Evolutionary conservation across 2,797 vertebrate genomes (phyloP), one percentile per base, ranked within the genome.

Genomic region (Silurus lanzhouensis): DNA sequence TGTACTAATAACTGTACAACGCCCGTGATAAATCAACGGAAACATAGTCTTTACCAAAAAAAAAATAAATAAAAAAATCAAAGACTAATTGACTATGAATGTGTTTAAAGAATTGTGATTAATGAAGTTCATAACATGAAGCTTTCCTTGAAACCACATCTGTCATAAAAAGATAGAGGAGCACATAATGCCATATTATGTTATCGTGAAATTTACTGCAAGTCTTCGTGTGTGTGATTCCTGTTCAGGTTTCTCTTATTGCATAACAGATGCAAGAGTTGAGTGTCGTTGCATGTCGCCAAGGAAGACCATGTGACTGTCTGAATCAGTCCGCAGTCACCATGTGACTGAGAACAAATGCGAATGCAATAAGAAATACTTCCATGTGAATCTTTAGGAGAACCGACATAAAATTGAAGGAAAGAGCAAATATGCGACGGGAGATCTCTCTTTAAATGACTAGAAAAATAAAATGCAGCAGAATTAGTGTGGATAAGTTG

Each of bases 301-400:
- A 48, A 80, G 38, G 14, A 46, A 64, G 60, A 25, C 60, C 68
- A 82, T 58, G 82, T 70, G 85, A 72, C 80, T 68, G 27, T 63
- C 46, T 38, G 63, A 82, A 81, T 81, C 60, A 57, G 70, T 83
- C 82, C 74, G 31, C 85, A 90, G 86, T 85, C 74, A 71, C 84
- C 81, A 81, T 31, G 68, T 90, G 92, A 92, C 91, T 93, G 87
- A 88, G 90, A 92, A 91, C 90, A 87, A 90, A 91, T 90, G 80
- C 88, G 79, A 91, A 90, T 90, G 89, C 89, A 92, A 90, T 92
- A 92, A 90, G 89, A 87, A 71, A 90, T 88, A 88, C 90, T 91
- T 91, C 90, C 83, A 89, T 55, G 83, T 74, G 64, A 90, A 89
- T 85, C 86, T 84, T 78, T 77, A 84, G 81, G 85, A 88, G 75